Evolutionary conservation across 2,888 invertebrate genomes (phyloP).

Genomic region (Julus scanicus): DNA sequence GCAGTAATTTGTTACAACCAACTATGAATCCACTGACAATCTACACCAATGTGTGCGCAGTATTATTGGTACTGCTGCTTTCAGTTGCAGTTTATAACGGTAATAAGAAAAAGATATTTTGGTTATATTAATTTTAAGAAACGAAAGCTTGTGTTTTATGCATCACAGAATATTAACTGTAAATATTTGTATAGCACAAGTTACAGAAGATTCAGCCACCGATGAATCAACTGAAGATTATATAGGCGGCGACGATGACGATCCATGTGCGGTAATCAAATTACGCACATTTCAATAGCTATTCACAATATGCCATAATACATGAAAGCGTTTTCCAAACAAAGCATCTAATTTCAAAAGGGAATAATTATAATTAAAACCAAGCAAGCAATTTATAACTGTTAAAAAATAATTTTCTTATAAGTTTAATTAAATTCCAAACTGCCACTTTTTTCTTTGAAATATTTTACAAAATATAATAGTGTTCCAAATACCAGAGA

Average conservation of each 20-base stretch:
- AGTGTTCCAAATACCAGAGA: too few species aligned
- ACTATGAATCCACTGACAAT: neutral
- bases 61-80: neutral
- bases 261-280: neutral
- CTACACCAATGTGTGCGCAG: neutral
- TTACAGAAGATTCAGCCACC: neutral
- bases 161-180: neutral
- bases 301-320: neutral
- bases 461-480: too few species aligned
- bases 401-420: too few species aligned
- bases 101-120: neutral
- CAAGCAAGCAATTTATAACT: too few species aligned
- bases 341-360: neutral
- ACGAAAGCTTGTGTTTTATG: neutral
- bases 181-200: neutral
- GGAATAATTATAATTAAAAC: too few species aligned
- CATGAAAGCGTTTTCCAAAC: neutral
- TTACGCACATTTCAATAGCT: neutral
- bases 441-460: too few species aligned
- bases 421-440: neutral
- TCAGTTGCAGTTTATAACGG: neutral
- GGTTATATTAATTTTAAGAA: neutral
- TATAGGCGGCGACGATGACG: neutral
- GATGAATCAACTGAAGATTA: neutral
- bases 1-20: neutral